Evolutionary conservation across 2,888 invertebrate species (phyloP).

Genomic region (Erebia ligea): DNA sequence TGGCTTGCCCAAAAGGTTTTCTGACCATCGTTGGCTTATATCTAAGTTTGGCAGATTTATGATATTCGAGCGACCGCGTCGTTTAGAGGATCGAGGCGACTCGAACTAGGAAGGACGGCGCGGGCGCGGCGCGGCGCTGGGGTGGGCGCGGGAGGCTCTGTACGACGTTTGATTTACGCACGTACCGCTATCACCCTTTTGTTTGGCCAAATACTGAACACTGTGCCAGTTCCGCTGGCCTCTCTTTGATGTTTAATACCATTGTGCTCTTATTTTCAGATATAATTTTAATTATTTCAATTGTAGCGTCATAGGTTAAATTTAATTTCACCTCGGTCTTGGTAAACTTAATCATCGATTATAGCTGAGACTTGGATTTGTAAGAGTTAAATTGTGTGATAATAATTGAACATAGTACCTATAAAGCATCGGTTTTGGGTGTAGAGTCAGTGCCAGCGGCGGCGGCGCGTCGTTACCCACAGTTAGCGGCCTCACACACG

Average conservation of each 20-base stretch:
- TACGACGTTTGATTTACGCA: conserved; percentile 83
- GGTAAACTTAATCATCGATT: neutral
- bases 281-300: conserved; percentile 18
- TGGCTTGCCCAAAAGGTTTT: conserved; percentile 49
- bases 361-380: neutral
- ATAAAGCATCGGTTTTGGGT: conserved; percentile 45
- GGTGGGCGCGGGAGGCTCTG: conserved; percentile 69
- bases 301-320: conserved; percentile 20
- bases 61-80: conserved; percentile 61
- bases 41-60: conserved; percentile 80
- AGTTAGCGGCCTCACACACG: conserved; percentile 78
- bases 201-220: conserved; percentile 78
- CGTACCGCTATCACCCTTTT: conserved; percentile 82
- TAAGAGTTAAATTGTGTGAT: conserved; percentile 5
- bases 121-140: conserved; percentile 52
- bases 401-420: conserved; percentile 24
- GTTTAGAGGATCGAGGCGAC: conserved; percentile 64
- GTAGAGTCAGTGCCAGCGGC: conserved; percentile 36
- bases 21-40: conserved; percentile 59
- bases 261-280: conserved; percentile 21
- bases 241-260: conserved; percentile 50
- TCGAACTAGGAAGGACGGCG: conserved; percentile 35
- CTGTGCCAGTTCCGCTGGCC: conserved; percentile 73
- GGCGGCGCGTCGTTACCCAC: conserved; percentile 69
- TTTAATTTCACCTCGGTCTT: neutral